A percentile compares a stretch with the other conserved stretches of the same genome.
phyloP scores from a whole-genome alignment of 2,113 vertebrate species.

The Nerophis lumbriciformis region DNA sequence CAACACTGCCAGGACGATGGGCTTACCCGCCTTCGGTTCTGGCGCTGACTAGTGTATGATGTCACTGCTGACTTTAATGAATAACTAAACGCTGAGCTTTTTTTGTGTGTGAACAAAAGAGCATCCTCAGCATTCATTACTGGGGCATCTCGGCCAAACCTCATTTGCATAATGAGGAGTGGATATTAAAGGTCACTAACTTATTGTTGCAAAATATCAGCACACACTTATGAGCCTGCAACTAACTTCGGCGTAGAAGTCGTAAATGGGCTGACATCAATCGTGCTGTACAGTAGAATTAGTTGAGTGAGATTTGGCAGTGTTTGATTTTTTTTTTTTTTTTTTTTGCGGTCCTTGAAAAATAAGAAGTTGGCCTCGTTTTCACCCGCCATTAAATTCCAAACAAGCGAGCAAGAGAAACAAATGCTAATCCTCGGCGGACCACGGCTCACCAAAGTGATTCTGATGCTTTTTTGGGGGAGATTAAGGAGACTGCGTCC shows the following conservation, averaged over 20 bases:
- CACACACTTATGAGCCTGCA: background rate
- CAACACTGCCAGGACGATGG: slow-evolving; percentile 45
- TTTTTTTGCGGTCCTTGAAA: background rate
- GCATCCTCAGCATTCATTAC: background rate
- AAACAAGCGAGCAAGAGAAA: slow-evolving; percentile 47
- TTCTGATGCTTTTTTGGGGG: slow-evolving; percentile 34
- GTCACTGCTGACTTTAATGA: slow-evolving; percentile 30
- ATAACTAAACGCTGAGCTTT: slow-evolving; percentile 26
- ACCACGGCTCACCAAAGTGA: slow-evolving; percentile 42
- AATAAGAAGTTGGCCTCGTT: slow-evolving; percentile 20
- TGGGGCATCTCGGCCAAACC: background rate
- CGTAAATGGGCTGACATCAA: slow-evolving; percentile 1
- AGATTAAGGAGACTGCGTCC: slow-evolving; percentile 47
- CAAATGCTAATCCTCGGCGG: slow-evolving; percentile 55
- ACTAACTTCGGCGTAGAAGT: slow-evolving; percentile 3
- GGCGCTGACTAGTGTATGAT: slow-evolving; percentile 28
- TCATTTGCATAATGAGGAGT: slow-evolving; percentile 1
- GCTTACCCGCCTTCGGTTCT: slow-evolving; percentile 32
- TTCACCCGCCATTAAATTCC: slow-evolving; percentile 46
- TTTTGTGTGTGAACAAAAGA: slow-evolving; percentile 15
- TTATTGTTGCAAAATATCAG: background rate
- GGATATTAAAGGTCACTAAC: background rate
- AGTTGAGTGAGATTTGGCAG: background rate
- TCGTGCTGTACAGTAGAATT: background rate
- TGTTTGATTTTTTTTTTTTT: background rate